Percentiles rank a stretch among this genome's conserved stretches.
Evolutionary conservation across 1,140 invertebrate genomes (phyloP).

Genomic region (Frieseomelitta varia): DNA sequence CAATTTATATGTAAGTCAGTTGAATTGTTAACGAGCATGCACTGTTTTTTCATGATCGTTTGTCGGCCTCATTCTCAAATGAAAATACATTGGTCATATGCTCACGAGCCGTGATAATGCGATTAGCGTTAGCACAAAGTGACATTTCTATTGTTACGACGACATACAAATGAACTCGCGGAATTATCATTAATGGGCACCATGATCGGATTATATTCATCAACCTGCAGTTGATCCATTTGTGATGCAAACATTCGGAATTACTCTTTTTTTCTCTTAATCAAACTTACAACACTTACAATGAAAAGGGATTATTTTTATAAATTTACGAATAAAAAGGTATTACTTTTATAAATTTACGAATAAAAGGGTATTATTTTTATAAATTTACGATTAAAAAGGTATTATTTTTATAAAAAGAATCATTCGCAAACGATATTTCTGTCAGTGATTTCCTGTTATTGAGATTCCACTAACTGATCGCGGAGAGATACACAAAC

Average conservation of each 20-base stretch:
- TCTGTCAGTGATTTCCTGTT: conserved; percentile 12
- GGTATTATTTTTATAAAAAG: neutral
- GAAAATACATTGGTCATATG: conserved; percentile 24
- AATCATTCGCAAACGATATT: neutral
- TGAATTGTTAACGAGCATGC: neutral
- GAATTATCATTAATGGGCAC: conserved; percentile 30
- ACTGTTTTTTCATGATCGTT: conserved; percentile 3
- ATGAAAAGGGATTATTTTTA: no score
- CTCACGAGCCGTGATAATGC: conserved; percentile 41
- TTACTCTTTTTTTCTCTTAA: no score
- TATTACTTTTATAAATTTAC: no score
- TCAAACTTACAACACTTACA: no score
- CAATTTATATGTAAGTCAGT: no score
- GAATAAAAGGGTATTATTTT: neutral
- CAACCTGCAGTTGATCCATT: neutral
- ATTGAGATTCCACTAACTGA: neutral
- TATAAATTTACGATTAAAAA: no score
- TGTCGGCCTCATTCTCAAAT: neutral
- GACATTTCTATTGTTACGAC: conserved; percentile 11
- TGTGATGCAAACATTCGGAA: neutral
- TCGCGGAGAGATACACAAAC: neutral
- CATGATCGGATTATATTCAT: conserved; percentile 31
- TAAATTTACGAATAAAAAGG: no score
- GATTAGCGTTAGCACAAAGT: conserved; percentile 44
- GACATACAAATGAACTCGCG: neutral